Evolutionary conservation across 1,140 invertebrate species (phyloP), one percentile per base, ranked within the genome.

Genomic region (Drosophila rufa): DNA sequence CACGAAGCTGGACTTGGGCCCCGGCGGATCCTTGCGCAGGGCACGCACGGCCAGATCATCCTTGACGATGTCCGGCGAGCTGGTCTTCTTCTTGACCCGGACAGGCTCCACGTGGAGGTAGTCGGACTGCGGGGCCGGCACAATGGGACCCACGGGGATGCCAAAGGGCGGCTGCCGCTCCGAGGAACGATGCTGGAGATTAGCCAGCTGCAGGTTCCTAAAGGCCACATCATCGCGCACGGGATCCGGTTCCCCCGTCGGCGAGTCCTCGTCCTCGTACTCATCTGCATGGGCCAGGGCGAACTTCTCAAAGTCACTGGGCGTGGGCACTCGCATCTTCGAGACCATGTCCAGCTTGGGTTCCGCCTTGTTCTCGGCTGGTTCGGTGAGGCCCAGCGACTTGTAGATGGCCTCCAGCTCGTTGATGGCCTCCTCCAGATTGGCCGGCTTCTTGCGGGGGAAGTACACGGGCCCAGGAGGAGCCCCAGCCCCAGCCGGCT

Each of bases 321-420:
- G 90, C 14, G 90, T 92, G 11, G 92, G 92, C 80, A 96, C 94
- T 9, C 84, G 93, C 36, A 96, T 94, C 91, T 97, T 83, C 14
- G 96, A 94, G 96, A 4, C 96, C 8, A 46, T 95, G 30, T 64
- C 60, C 50, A 36, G 15, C 22, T 45, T 65, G n/a, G 30, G 57
- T 96, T 97, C 97, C 19, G 97, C 83, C 17, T 60, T 71, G 0
- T 97, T 93, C 92, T 97, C 96, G 80, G 97, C 33, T 3, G 85
- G 96, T 87, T 98, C 97, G 2, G 95, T 96, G 17, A 98, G 93
- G 15, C 95, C 95, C 22, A 98, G 93, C 75, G 96, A 97, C 79
- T 97, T 97, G 93, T 98, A 98, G 87, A 98, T 98, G 15, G 96
- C 96, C 93, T 98, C 97, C 36, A 98, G 92, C 93, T 98, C 97